Conservation (phyloP, 2,888 invertebrate species). For the Cosmia trapezina region DNA sequence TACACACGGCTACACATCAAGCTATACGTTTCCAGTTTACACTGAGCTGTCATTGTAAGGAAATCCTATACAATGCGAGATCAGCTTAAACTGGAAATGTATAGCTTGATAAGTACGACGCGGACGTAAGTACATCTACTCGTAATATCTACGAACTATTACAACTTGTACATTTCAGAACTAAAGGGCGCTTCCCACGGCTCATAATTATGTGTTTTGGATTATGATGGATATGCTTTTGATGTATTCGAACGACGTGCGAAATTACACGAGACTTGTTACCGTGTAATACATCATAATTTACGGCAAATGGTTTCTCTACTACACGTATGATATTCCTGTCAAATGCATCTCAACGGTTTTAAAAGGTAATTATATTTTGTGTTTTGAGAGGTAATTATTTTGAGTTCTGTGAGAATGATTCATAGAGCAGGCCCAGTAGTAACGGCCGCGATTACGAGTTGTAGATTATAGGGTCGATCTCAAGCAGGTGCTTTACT, state of each 20-base stretch:
- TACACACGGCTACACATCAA: no score
- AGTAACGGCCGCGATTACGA: no score
- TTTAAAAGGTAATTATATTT: slow-evolving; percentile 28
- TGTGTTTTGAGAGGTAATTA: slow-evolving; percentile 37
- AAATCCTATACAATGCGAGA: no score
- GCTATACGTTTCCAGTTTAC: no score
- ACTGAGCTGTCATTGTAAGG: no score
- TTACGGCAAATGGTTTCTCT: slow-evolving; percentile 49
- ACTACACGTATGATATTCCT: slow-evolving; percentile 24
- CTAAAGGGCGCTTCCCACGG: slow-evolving; percentile 35
- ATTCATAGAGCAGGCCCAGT: no score
- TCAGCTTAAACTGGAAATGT: no score
- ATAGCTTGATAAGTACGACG: no score
- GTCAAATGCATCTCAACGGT: slow-evolving; percentile 37
- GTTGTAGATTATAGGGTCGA: no score
- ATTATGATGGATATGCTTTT: slow-evolving; percentile 68
- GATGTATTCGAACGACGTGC: slow-evolving; percentile 62
- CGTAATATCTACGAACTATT: slow-evolving; percentile 34
- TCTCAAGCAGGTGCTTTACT: no score
- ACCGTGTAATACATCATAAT: slow-evolving; percentile 50
- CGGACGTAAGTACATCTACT: no score
- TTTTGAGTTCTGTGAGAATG: slow-evolving; percentile 20
- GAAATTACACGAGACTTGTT: slow-evolving; percentile 58
- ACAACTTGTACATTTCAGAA: slow-evolving; percentile 36
- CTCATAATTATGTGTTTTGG: slow-evolving; percentile 65